Conservation (phyloP, 2,113 vertebrate genomes). For the Mesocricetus auratus region DNA sequence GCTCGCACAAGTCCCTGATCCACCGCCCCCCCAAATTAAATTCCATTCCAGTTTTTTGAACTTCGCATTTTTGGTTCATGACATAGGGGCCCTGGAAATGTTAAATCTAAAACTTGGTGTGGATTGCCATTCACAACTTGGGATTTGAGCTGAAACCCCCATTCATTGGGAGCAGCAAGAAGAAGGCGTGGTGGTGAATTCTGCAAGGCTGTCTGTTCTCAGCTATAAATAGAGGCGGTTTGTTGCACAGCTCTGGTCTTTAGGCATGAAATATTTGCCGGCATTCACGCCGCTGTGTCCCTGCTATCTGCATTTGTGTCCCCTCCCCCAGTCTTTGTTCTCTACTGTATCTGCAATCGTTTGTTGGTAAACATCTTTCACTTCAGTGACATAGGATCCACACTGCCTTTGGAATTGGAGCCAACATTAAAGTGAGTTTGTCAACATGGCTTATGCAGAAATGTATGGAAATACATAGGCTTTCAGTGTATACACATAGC, state of each 20-base stretch:
- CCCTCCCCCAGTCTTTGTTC: neutral
- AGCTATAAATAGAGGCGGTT: constrained; percentile 58
- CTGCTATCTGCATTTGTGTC: neutral
- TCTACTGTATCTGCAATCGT: constrained; percentile 22
- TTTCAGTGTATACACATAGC: neutral
- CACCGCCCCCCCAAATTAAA: constrained; percentile 55
- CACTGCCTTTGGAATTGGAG: constrained; percentile 38
- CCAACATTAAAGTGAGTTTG: neutral
- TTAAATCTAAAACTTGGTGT: constrained; percentile 83
- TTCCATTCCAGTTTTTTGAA: constrained; percentile 84
- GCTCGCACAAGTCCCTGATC: constrained; percentile 58
- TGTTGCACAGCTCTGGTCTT: constrained; percentile 51
- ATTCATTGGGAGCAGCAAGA: constrained; percentile 58
- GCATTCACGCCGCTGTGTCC: neutral
- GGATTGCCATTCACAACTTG: constrained; percentile 77
- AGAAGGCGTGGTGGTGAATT: constrained; percentile 32
- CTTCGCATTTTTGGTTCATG: constrained; percentile 85
- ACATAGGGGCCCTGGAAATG: constrained; percentile 82
- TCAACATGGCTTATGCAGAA: constrained; percentile 29
- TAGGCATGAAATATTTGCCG: neutral
- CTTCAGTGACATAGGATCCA: neutral
- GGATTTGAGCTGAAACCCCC: constrained; percentile 69
- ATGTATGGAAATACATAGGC: constrained; percentile 22
- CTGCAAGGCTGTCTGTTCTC: constrained; percentile 50
- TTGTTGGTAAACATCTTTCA: constrained; percentile 46